Percentiles rank a stretch among this genome's conserved stretches.
Evolutionary conservation across 1,140 invertebrate species (phyloP).

Genomic region (Thaumetopoea pityocampa): DNA sequence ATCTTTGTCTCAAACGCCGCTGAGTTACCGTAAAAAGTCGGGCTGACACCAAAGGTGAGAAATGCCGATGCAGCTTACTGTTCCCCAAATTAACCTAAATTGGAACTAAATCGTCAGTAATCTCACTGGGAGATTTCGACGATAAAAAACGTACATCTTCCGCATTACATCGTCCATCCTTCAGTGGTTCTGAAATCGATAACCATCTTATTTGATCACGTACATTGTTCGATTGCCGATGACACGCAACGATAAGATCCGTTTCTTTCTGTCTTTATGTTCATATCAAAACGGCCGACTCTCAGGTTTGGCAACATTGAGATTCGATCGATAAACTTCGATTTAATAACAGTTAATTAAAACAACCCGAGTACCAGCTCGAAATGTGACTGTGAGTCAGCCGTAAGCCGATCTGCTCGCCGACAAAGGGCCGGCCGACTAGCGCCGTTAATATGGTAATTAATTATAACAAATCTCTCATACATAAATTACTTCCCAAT

Average conservation of each 20-base stretch:
- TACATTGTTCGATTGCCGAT: conserved; percentile 70
- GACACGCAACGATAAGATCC: conserved; percentile 59
- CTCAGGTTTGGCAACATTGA: conserved; percentile 66
- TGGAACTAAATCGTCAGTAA: conserved; percentile 23
- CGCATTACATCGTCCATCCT: conserved; percentile 27
- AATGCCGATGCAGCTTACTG: conserved; percentile 40
- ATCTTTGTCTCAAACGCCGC: conserved; percentile 68
- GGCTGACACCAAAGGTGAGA: conserved; percentile 61
- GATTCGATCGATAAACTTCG: conserved; percentile 67
- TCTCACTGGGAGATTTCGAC: conserved; percentile 23
- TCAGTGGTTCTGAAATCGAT: conserved; percentile 37
- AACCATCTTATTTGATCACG: conserved; percentile 60
- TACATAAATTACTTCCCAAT: conserved; percentile 51
- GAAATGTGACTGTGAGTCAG: conserved; percentile 65
- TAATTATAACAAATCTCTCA: conserved; percentile 67
- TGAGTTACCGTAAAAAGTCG: conserved; percentile 53
- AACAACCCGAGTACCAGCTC: conserved; percentile 59
- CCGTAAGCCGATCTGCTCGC: conserved; percentile 55
- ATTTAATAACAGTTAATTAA: conserved; percentile 75
- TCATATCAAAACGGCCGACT: conserved; percentile 58
- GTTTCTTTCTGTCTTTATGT: conserved; percentile 37
- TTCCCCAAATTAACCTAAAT: conserved; percentile 39
- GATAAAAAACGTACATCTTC: conserved; percentile 26
- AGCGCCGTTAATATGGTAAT: conserved; percentile 69
- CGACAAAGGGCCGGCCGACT: conserved; percentile 63